These are phyloP conservation scores for Tribolium madens DNA, from an alignment of 1,140 invertebrate genomes.

Conservation along the genomic window DNA sequence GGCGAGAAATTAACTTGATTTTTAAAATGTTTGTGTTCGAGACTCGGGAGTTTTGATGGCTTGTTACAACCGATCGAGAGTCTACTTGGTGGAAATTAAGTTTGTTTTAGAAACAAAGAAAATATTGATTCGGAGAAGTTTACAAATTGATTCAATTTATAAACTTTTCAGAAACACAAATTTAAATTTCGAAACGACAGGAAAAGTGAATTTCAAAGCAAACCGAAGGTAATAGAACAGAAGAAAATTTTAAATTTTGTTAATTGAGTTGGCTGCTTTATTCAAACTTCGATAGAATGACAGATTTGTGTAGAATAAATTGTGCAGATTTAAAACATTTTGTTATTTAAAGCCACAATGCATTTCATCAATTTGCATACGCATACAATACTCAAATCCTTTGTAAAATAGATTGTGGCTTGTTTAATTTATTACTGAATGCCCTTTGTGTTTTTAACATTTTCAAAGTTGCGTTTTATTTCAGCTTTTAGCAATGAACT, in stretches of 20 bases:
- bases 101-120: conserved; percentile 38
- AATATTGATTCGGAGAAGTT: conserved; percentile 33
- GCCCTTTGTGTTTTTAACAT: neutral
- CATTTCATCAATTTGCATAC: neutral
- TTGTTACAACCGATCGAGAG: conserved; percentile 20
- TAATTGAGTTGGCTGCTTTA: neutral
- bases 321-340: neutral
- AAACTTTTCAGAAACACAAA: conserved; percentile 2
- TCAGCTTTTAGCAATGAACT: conserved; percentile 3
- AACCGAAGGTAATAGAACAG: neutral
- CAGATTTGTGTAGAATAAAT: neutral
- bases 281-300: neutral
- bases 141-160: conserved; percentile 34
- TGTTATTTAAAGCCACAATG: neutral
- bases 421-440: neutral
- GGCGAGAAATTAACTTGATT: conserved; percentile 20
- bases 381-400: neutral
- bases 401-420: neutral
- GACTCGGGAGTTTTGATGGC: conserved; percentile 25
- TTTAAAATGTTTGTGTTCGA: conserved; percentile 22
- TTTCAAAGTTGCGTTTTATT: neutral
- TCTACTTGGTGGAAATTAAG: conserved; percentile 34
- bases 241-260: neutral
- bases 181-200: neutral
- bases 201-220: neutral